phyloP scores from a whole-genome alignment of 2,113 vertebrate genomes.

The Sebastes fasciatus region DNA sequence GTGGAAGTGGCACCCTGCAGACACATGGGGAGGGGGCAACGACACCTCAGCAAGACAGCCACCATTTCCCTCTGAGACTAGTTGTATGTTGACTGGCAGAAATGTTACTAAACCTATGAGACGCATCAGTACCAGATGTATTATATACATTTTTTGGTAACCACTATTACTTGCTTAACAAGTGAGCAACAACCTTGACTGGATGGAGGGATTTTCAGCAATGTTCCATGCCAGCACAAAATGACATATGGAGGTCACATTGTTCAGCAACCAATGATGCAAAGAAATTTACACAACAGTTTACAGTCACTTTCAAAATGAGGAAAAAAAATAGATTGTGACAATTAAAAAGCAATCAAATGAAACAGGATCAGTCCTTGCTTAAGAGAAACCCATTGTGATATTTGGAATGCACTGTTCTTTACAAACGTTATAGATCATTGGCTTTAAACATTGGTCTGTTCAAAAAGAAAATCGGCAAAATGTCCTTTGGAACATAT shows the following conservation, averaged over 20 bases:
- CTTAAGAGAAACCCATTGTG: slow-evolving; percentile 85
- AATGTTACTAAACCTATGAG: slow-evolving; percentile 80
- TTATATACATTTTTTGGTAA: slow-evolving; percentile 89
- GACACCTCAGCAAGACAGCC: slow-evolving; percentile 77
- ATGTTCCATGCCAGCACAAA: slow-evolving; percentile 79
- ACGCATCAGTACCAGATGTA: slow-evolving; percentile 85
- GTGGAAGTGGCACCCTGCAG: slow-evolving; percentile 82
- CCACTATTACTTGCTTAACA: slow-evolving; percentile 85
- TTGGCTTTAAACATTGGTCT: slow-evolving; percentile 89
- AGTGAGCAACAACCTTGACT: slow-evolving; percentile 82
- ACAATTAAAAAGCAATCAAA: slow-evolving; percentile 82
- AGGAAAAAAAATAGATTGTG: slow-evolving; percentile 76
- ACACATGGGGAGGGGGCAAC: slow-evolving; percentile 72
- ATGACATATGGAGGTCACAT: slow-evolving; percentile 75
- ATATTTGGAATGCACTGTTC: slow-evolving; percentile 92
- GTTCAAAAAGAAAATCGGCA: slow-evolving; percentile 84
- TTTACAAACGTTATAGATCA: slow-evolving; percentile 88
- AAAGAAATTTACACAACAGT: slow-evolving; percentile 92
- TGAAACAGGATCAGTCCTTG: slow-evolving; percentile 89
- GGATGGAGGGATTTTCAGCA: slow-evolving; percentile 78
- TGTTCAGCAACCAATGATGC: slow-evolving; percentile 88
- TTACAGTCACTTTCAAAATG: slow-evolving; percentile 87
- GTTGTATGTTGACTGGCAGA: slow-evolving; percentile 78
- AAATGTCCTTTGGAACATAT: slow-evolving; percentile 92
- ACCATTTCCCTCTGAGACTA: slow-evolving; percentile 83